Base-by-base conservation (phyloP, 2,888 invertebrate genomes). In the Altica lythri region DNA sequence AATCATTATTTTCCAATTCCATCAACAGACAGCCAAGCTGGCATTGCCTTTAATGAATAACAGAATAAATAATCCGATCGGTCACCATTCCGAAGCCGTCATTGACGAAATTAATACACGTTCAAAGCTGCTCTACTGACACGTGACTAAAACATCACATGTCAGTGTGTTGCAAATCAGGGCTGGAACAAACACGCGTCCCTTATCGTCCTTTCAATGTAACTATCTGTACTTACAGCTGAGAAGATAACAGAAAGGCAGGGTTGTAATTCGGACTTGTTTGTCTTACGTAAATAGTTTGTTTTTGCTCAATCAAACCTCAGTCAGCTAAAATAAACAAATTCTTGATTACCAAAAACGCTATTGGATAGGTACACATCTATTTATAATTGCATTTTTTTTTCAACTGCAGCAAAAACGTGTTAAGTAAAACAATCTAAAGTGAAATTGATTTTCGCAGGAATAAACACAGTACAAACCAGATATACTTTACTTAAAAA, bases 141-240 rank as follows among this genome's bases (percentile, higher is more conserved):
- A 69, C 69, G 70, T 70, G 69, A 65, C 66, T 65, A 60, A 52
- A 57, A 67, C 65, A 68, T 68, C 70, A 71, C 70, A 71, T 65
- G 67, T 68, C 70, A 69, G 67, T 67, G 68, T 69, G 69, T 70
- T 66, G 68, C 69, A 69, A 68, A 70, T 70, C 70, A 65, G 63
- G 63, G 62, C 64, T 62, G 62, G 58, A 59, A 64, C 66, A 58
- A 62, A 62, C 69, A 66, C 68, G 67, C 67, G 68, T 53, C 43
- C 43, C 64, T 69, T 70, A 69, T 68, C 68, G 57, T 60, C 59
- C 57, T 52, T 55, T 38, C 61, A 59, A 62, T 63, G 63, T 66
- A 60, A 62, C 61, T 55, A 57, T 61, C 63, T 64, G 61, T 60
- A 40, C 49, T 40, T 40, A 42, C 32, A 22, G 32, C 14, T n/a